Percentiles rank a stretch among this genome's conserved stretches.
These are phyloP conservation scores for Halcyon malimbica DNA, from an alignment of 2,113 vertebrate genomes.

Conservation along the genomic window DNA sequence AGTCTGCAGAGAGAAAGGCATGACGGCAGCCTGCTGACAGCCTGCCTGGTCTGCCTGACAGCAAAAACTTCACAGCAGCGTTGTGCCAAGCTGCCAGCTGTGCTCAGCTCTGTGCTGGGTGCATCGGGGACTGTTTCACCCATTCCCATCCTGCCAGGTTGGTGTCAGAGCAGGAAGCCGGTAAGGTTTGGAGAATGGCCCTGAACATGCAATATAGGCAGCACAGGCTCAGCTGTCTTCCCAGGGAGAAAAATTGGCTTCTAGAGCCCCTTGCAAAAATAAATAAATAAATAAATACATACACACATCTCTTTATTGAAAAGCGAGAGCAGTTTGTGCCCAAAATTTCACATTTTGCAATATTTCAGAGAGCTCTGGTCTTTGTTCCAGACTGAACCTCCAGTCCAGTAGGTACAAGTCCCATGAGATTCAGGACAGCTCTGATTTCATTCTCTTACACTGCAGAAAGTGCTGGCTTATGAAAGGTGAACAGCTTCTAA, in stretches of 20 bases:
- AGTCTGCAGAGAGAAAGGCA: background rate
- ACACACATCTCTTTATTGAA: background rate
- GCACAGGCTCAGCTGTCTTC: background rate
- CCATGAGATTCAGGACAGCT: background rate
- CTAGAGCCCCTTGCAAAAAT: background rate
- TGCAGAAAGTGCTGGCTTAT: background rate
- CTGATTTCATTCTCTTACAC: background rate
- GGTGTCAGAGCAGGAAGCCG: background rate
- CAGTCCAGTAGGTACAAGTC: background rate
- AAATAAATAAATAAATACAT: background rate
- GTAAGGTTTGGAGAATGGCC: background rate
- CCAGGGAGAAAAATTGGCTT: background rate
- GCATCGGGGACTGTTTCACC: background rate
- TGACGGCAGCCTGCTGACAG: background rate
- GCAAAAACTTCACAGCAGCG: accelerated
- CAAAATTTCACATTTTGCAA: background rate
- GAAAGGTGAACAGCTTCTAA: constrained; percentile 5
- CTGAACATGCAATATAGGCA: background rate
- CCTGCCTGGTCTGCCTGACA: background rate
- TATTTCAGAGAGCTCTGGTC: background rate
- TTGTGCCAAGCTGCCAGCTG: background rate
- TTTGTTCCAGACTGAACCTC: background rate
- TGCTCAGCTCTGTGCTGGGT: background rate
- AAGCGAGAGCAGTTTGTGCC: background rate
- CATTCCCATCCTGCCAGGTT: background rate